These are phyloP conservation scores for Pentalonia nigronervosa DNA, from an alignment of 1,140 invertebrate species.

Conservation along the genomic window DNA sequence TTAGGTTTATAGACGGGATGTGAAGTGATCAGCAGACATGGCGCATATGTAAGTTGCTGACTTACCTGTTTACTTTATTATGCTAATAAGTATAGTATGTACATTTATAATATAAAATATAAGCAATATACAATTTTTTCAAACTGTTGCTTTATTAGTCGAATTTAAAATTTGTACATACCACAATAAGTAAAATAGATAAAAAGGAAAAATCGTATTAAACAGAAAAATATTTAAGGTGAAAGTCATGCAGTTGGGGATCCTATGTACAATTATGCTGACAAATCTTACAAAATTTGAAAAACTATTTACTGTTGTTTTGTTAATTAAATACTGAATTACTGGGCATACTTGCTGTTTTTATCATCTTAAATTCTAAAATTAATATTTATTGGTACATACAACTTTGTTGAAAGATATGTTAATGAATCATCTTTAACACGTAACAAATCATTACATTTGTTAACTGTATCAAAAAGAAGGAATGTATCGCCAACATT, in stretches of 20 bases:
- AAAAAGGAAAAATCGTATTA: background rate
- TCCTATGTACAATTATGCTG: background rate
- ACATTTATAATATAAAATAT: too few relatives aligned
- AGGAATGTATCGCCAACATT: slow-evolving; percentile 96
- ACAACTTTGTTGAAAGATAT: slow-evolving; percentile 92
- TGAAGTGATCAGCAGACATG: background rate
- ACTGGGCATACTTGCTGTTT: background rate
- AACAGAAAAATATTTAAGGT: background rate
- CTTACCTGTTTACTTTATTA: too few relatives aligned
- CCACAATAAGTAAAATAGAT: background rate
- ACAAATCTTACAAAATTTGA: too few relatives aligned
- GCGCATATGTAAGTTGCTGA: too few relatives aligned
- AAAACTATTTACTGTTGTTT: background rate
- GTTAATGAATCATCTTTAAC: slow-evolving; percentile 97
- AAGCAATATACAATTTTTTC: too few relatives aligned
- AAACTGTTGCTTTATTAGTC: too few relatives aligned
- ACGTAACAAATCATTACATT: slow-evolving; percentile 96
- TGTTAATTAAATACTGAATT: background rate
- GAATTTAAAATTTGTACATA: too few relatives aligned
- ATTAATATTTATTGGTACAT: slow-evolving; percentile 67
- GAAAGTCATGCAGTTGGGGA: background rate
- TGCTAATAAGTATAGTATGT: too few relatives aligned
- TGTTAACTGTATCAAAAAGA: slow-evolving; percentile 96
- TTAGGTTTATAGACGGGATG: background rate
- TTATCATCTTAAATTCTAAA: slow-evolving; percentile 18